phyloP scores from a whole-genome alignment of 2,113 vertebrate genomes.

The Saccopteryx bilineata region DNA sequence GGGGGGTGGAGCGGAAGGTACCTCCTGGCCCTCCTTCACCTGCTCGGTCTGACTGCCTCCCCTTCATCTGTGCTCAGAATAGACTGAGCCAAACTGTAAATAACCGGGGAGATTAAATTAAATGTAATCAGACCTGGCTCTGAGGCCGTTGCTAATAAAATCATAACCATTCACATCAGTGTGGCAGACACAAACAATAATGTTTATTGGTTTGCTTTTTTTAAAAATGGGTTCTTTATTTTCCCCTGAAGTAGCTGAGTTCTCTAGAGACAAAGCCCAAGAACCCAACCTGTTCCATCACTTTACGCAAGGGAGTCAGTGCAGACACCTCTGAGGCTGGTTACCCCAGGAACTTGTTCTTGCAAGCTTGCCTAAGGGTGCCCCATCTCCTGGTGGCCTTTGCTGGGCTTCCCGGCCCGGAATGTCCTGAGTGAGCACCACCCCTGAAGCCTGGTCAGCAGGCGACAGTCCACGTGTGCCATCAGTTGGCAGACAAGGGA shows the following conservation, averaged over 20 bases:
- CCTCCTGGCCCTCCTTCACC: background rate
- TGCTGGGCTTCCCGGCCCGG: background rate
- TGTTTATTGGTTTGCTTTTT: background rate
- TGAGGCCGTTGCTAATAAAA: slow-evolving; percentile 76
- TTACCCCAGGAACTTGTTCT: background rate
- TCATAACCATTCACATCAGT: slow-evolving; percentile 54
- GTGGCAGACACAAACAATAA: slow-evolving; percentile 34
- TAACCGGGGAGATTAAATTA: slow-evolving; percentile 77
- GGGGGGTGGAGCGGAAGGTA: rapidly evolving
- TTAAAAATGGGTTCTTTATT: background rate
- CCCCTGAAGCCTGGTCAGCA: rapidly evolving
- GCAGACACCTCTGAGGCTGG: background rate
- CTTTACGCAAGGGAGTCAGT: rapidly evolving
- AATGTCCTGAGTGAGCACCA: background rate
- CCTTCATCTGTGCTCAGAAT: slow-evolving; percentile 68
- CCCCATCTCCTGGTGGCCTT: background rate
- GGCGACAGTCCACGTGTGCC: background rate
- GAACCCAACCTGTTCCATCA: background rate
- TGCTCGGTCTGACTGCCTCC: background rate
- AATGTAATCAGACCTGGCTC: slow-evolving; percentile 76
- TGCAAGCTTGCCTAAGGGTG: background rate
- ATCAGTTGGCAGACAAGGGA: background rate
- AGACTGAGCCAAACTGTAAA: slow-evolving; percentile 68
- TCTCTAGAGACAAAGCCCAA: background rate
- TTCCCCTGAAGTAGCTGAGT: background rate